Base-by-base conservation (phyloP, 2,113 vertebrate species). In the Macroglossus sobrinus region DNA sequence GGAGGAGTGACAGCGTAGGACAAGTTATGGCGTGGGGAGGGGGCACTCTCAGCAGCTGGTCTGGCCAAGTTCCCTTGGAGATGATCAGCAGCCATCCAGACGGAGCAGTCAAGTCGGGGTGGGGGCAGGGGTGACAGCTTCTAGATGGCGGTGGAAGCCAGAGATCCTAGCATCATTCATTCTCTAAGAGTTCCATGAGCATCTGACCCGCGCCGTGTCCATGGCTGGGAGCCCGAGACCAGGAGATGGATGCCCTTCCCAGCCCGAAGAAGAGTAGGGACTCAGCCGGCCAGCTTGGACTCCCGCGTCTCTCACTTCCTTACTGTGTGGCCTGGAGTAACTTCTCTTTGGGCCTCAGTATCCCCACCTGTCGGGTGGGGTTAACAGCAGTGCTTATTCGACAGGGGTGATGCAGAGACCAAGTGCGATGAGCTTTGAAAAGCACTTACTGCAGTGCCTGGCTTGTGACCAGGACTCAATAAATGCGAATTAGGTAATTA, bases 401-500 rank as follows among this genome's bases (percentile, higher is more conserved):
- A 45, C 68, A 21, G n/a, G 5, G 33, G 21, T 0, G 68, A 26
- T 15, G 38, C 55, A 8, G 35, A 72, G 87, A 30, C 57, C 15
- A 1, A 26, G 30, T 2, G 50, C 71, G 50, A 64, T 1, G 1
- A 45, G 28, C 80, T 81, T 24, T 21, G 19, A n/a, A 13, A 33
- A 33, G 57, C 59, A 19, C 22, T 0, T 8, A 4, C 16, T 15
- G 1, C 30, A 28, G 72, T 11, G 26, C 85, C 64, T 21, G 24
- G 13, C 40, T 4, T 21, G 1, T 3, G 1, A 0, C 18, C 5
- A 28, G 59, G 30, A 13, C 59, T 19, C 71, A 0, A 0, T 22
- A 18, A 26, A 16, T 55, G 82, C 1, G 75, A 79, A 5, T 5
- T 16, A 28, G 30, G 53, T 84, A 22, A 7, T 59, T 33, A 1